Percentiles rank a stretch among this genome's conserved stretches.
Conservation (phyloP, 1,140 invertebrate genomes). For the Rhopalosiphum maidis region DNA sequence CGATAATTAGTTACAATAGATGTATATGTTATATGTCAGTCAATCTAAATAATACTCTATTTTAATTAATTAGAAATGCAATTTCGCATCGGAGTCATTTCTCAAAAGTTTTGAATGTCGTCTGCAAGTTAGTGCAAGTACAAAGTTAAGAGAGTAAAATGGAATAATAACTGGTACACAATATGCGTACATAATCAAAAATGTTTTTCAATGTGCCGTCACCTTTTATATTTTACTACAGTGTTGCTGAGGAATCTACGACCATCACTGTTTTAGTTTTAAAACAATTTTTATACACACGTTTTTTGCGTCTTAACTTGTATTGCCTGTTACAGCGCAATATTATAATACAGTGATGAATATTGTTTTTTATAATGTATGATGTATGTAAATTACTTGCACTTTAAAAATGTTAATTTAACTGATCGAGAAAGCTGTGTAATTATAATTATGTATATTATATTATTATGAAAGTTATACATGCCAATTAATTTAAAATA, state of each 20-base stretch:
- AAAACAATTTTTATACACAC: background rate
- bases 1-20: background rate
- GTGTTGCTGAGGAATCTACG: background rate
- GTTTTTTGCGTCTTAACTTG: background rate
- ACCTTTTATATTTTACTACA: background rate
- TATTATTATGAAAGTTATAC: background rate
- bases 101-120: background rate
- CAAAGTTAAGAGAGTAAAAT: background rate
- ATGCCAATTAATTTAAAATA: background rate
- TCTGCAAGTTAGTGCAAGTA: background rate
- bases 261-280: background rate
- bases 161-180: constrained; percentile 8
- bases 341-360: background rate
- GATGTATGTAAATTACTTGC: background rate
- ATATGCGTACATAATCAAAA: background rate
- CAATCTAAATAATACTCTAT: background rate
- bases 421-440: constrained; percentile 40
- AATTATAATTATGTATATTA: background rate
- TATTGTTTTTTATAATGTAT: background rate
- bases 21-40: constrained; percentile 9
- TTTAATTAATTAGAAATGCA: constrained; percentile 12
- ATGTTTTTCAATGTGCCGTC: background rate
- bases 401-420: background rate
- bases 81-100: background rate
- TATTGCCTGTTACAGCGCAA: too few species aligned